Base-by-base conservation (phyloP, 2,888 invertebrate genomes). In the Exocentrus adspersus region DNA sequence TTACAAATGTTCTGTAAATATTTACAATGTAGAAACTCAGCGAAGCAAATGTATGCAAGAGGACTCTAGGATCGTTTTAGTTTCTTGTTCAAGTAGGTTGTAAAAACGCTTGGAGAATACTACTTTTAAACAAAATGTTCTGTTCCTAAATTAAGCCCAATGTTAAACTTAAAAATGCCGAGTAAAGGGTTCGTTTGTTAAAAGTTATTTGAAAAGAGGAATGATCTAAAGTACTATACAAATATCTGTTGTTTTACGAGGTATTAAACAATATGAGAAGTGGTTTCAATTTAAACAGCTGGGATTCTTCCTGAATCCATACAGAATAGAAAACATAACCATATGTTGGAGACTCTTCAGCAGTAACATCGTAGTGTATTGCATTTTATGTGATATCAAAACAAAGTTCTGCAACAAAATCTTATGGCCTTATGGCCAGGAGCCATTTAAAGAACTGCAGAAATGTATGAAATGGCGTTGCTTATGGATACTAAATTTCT, bases 1-100 rank as follows among this genome's bases (percentile, higher is more conserved):
- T 70, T 67, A 59, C 67, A 67, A 70, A 70, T 70, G 68, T 60
- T 70, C 70, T 68, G 68, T 67, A 70, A 70, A 70, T 70, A 65
- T 70, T 70, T 68, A 70, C 70, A 65, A 60, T 68, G 68, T 68
- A 66, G 64, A 41, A 62, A 67, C 60, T 56, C 68, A 68, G 65
- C 68, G 70, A 68, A 63, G 67, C 70, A 68, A 68, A 69, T 63
- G 66, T 65, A 69, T 69, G 65, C 64, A 69, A 64, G 64, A 64
- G 61, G 66, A 43, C 53, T 17, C 12, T 17, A 43, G 10, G 20
- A 24, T 16, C 28, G 28, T 28, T 48, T 48, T 24, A 48, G 9
- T 48, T 48, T 17, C 48, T 28, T 48, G 28, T 17, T 24, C 14
- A 16, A 28, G 17, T 28, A 28, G n/a, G 37, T 37, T 28, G 48